Percentiles rank a stretch among this genome's conserved stretches.
Conservation (phyloP, 2,113 vertebrate genomes). For the Furnarius figulus region DNA sequence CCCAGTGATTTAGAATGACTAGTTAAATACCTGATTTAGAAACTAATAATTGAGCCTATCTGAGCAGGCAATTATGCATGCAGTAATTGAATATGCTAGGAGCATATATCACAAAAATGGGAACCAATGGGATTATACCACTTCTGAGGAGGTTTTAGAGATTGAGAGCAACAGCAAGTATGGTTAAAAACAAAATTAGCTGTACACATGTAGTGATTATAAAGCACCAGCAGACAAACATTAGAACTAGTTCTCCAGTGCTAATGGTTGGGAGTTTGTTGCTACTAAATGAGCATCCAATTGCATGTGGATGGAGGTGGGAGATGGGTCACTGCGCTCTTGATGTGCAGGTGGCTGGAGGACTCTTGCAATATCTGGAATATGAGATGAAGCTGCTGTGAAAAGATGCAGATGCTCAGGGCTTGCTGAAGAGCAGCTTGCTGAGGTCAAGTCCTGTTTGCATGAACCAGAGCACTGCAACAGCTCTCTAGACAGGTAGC, state of each 20-base stretch:
- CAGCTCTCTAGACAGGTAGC: accelerated
- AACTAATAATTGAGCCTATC: slow-evolving; percentile 17
- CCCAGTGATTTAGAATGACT: neutral
- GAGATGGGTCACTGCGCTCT: neutral
- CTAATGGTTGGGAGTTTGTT: neutral
- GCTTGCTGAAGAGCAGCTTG: neutral
- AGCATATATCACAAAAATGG: slow-evolving; percentile 14
- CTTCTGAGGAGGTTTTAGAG: neutral
- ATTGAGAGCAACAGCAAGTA: neutral
- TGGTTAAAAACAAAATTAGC: slow-evolving; percentile 13
- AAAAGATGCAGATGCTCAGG: neutral
- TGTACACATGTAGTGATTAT: neutral
- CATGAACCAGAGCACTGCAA: neutral
- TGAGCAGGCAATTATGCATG: neutral
- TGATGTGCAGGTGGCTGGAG: accelerated
- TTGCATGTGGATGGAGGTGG: neutral
- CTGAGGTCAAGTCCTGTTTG: neutral
- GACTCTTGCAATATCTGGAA: neutral
- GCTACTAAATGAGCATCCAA: neutral
- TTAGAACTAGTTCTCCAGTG: neutral
- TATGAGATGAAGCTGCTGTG: neutral
- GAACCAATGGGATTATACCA: neutral
- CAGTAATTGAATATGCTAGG: slow-evolving; percentile 12
- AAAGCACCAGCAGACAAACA: neutral
- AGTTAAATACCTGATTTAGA: slow-evolving; percentile 36